Evolutionary conservation across 2,113 vertebrate genomes (phyloP).

Genomic region (Dascyllus trimaculatus): DNA sequence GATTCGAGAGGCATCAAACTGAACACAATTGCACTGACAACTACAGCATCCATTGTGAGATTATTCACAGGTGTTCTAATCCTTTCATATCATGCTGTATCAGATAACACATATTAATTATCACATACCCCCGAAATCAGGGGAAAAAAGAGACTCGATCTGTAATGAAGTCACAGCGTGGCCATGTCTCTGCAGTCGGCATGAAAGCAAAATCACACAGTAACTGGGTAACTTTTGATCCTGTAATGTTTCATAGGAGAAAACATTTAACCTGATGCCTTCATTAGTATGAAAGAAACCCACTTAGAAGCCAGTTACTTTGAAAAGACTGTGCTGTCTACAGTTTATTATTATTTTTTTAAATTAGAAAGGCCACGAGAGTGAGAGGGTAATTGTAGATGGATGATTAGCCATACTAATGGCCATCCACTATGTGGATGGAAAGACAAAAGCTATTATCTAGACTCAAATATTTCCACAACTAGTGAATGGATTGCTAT

Average conservation of each 20-base stretch:
- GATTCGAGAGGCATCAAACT: constrained; percentile 57
- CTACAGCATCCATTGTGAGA: constrained; percentile 38
- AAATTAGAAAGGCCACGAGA: background rate
- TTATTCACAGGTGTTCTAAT: constrained; percentile 64
- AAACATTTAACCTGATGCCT: constrained; percentile 35
- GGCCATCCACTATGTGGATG: fast-evolving
- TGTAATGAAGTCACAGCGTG: constrained; percentile 69
- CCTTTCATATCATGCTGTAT: constrained; percentile 56
- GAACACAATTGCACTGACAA: constrained; percentile 51
- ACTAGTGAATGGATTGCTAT: background rate
- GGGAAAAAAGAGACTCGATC: constrained; percentile 26
- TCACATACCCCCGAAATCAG: constrained; percentile 60
- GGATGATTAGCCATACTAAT: background rate
- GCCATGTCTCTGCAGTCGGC: constrained; percentile 38
- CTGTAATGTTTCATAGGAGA: constrained; percentile 23
- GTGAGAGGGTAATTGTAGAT: constrained; percentile 1
- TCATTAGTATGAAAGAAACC: constrained; percentile 17
- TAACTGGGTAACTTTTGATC: constrained; percentile 33
- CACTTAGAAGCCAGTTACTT: background rate
- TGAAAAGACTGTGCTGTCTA: background rate
- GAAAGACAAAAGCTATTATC: background rate
- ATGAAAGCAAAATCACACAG: constrained; percentile 29
- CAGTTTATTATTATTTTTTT: background rate
- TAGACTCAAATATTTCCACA: background rate
- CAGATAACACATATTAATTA: constrained; percentile 72